Base-by-base conservation (phyloP, 2,888 invertebrate species). In the Oscheius onirici region DNA sequence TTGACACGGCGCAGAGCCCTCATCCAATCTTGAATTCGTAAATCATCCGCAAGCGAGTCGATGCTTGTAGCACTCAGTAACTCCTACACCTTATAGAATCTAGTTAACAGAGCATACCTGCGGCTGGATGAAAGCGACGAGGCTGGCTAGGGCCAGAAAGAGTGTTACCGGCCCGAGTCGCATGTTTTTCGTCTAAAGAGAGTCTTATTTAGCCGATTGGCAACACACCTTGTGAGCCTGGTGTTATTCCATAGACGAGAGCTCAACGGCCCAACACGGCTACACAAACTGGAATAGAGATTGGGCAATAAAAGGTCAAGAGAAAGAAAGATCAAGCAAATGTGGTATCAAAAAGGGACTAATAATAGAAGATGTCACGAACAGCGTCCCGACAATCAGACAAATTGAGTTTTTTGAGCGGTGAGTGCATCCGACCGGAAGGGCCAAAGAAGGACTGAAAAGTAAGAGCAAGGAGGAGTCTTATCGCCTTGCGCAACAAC, bases 11-110 rank as follows among this genome's bases (percentile, higher is more conserved):
- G 80, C 65, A 85, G 66, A 51, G 77, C 76, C 51, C 82, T 81
- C 85, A 85, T 85, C 74, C 82, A 83, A 72, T 85, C 83, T 72
- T 85, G 84, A 24, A 84, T 77, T 68, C 83, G 79, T 20, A 84
- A 76, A 60, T 82, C 80, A 54, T 74, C 72, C 22, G 43, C 55
- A 15, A 68, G 57, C 17, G 68, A 43, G 10, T 68, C 68, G 28
- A n/a, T 20, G 55, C 34, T 17, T 8, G 28, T 43, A n/a, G 55
- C 20, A 49, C 28, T 55, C 24, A 68, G 28, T 26, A 68, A 22
- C 43, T 68, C 68, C 68, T 68, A 44, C 2, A 68, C n/a, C 8
- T 17, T 3, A 24, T 28, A 49, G 49, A 10, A 52, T 2, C 11
- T 2, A 15, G 28, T 26, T 17, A 28, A 46, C 24, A 44, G 26